Base-by-base conservation (phyloP, 2,113 vertebrate genomes). In the Zosterops hypoxanthus region DNA sequence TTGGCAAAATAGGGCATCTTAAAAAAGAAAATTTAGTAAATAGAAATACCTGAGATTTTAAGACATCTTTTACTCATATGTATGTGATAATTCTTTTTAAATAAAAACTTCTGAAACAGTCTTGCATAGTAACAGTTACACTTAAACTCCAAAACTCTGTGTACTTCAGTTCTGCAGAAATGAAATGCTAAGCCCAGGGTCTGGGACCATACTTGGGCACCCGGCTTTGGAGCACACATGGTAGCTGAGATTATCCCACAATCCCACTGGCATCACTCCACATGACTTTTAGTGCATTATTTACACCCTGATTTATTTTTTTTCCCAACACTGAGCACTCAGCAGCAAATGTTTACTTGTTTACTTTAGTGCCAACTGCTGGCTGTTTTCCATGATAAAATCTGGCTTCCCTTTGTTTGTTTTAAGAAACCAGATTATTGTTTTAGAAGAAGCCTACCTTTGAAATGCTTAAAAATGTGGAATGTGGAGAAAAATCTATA, bases 311-410 rank as follows among this genome's bases (percentile, higher is more conserved):
- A 80, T 77, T 77, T 77, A 33, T 41, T 3, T 2, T 2, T 55
- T 85, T 91, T 71, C 14, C 70, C 46, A 87, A 87, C 44, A 34
- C 14, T 26, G 64, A 82, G 55, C 23, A 21, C 36, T 88, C 55
- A 52, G 82, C 70, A 90, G 78, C 80, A 89, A 85, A 47, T 92
- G 55, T 93, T 92, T 89, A 80, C 70, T 91, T 91, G 47, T 92
- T 94, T 87, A 82, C 81, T 95, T 89, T 29, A 73, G 46, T 94
- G 86, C 84, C 78, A 95, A 36, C 66, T 88, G 63, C 46, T 73
- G 59, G 57, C 78, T 95, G 87, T 90, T 90, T 91, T 91, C 42
- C 26, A 11, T 87, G 36, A 73, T 87, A 60, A 92, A 94, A 70
- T 92, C 46, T 85, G 50, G 3, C 68, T 82, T 94, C 15, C 47